Evolutionary conservation across 64 coral and sea anemone genomes (phyloP), one percentile per base, ranked within the genome.

Genomic region (Orbicella faveolata): DNA sequence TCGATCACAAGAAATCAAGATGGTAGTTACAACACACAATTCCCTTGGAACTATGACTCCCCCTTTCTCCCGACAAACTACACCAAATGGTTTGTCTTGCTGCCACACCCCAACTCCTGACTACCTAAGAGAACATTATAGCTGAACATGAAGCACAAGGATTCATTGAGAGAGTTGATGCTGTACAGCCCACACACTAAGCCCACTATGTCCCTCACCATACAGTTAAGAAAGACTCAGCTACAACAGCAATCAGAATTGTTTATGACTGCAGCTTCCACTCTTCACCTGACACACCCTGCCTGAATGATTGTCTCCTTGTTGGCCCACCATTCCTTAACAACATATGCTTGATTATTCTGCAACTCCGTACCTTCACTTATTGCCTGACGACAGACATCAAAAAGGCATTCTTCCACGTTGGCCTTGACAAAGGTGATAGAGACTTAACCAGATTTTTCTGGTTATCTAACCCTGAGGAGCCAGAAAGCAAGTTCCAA

Each of bases 121-220:
- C 54, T n/a, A 41, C 65, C 79, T 93, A 93, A 21, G 54, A 33
- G 37, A 80, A 91, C 1, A 79, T 92, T 35, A 79, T 79, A 25
- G 66, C 86, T 19, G 90, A 92, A 55, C 75, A 87, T 48, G 75
- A 92, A 73, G n/a, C 52, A 37, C n/a, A 73, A 25, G 75, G 82
- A 21, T 92, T 92, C 61, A 92, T 92, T 34, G 74, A 92, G 61
- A 87, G 63, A 73, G 83, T 92, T 6, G 77, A 77, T 53, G 77
- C n/a, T n/a, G 54, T 83, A 25, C 55, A 93, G 20, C 76, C 51
- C 76, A 63, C 64, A 76, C 78, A 83, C 54, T 62, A 80, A 2
- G 87, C 80, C 13, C 87, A 89, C 87, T 89, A 89, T 30, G 75
- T 93, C 6, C 78, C 87, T 41, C 92, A 94, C 77, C 80, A 94